Conservation (phyloP, 2,113 vertebrate species). For the Otus sunia region DNA sequence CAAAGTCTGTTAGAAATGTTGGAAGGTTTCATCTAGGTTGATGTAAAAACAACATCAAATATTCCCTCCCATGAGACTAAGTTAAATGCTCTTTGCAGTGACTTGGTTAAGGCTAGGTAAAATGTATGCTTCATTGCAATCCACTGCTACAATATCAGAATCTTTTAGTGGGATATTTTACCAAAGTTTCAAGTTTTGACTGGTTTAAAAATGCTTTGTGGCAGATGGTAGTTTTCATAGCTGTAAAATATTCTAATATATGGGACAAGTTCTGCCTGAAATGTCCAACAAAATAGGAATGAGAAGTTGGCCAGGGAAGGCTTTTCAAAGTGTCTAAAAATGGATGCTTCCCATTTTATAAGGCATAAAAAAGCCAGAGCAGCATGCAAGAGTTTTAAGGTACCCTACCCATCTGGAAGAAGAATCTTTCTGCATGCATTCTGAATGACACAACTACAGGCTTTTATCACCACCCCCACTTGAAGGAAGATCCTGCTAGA, state of each 20-base stretch:
- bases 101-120: background rate
- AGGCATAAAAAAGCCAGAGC: background rate
- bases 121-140: background rate
- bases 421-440: background rate
- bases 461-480: background rate
- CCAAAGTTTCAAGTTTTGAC: background rate
- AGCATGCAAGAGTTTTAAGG: background rate
- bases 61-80: background rate
- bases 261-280: background rate
- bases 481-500: slow-evolving; percentile 12
- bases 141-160: background rate
- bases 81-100: slow-evolving; percentile 14
- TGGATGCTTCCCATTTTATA: background rate
- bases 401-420: background rate
- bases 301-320: background rate
- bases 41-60: slow-evolving; percentile 34
- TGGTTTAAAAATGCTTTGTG: background rate
- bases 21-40: slow-evolving; percentile 15
- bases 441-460: background rate
- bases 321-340: background rate
- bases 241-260: background rate
- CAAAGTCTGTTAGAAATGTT: slow-evolving; percentile 10
- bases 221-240: background rate
- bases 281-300: background rate
- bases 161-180: background rate